These are phyloP conservation scores for Trimorus sp. DNA, from an alignment of 2,888 invertebrate genomes.

Conservation along the genomic window DNA sequence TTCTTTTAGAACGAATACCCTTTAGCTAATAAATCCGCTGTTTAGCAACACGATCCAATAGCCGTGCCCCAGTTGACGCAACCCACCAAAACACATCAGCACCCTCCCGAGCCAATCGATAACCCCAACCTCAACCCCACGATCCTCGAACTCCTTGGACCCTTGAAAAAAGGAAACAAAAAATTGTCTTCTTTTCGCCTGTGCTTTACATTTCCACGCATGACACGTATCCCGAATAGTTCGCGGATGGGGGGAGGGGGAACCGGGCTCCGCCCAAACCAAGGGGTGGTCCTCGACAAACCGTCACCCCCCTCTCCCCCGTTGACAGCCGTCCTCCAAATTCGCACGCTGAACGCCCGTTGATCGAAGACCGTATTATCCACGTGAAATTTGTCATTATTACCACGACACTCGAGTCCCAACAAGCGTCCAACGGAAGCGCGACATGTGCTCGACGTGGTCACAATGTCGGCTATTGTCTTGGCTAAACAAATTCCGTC, in stretches of 20 bases:
- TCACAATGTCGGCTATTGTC: no score
- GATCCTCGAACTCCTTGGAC: not conserved
- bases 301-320: conserved; percentile 15
- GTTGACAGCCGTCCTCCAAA: conserved; percentile 30
- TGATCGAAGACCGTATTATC: conserved; percentile 50
- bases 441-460: conserved; percentile 26
- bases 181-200: conserved; percentile 28
- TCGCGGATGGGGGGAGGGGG: conserved; percentile 5
- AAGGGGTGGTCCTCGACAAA: conserved; percentile 41
- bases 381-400: conserved; percentile 41
- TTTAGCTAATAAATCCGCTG: not conserved
- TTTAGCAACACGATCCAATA: conserved; percentile 39
- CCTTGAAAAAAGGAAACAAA: conserved; percentile 8
- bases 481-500: no score
- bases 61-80: conserved; percentile 25
- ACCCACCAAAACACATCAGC: conserved; percentile 41
- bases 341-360: conserved; percentile 25
- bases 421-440: conserved; percentile 25
- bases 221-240: conserved; percentile 38
- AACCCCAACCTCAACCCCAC: conserved; percentile 6
- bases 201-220: conserved; percentile 35
- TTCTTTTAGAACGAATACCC: no score
- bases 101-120: conserved; percentile 35
- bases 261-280: conserved; percentile 35
- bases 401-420: conserved; percentile 32